phyloP scores from a whole-genome alignment of 2,797 vertebrate genomes.

The Channallabes apus region DNA sequence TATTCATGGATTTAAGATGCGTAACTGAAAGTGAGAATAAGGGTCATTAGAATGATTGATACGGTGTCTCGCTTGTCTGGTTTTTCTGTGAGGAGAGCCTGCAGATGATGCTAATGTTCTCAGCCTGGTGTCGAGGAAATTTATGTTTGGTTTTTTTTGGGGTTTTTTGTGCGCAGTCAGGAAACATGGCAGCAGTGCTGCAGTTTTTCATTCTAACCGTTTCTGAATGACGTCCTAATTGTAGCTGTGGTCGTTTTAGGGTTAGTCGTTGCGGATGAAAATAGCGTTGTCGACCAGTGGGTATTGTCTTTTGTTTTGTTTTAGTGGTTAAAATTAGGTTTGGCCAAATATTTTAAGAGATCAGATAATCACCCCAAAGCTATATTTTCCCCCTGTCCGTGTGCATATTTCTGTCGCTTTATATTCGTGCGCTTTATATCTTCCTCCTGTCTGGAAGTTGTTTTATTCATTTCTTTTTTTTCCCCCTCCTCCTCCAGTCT shows the following conservation, averaged over 20 bases:
- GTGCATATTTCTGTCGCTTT: neutral
- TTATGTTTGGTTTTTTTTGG: neutral
- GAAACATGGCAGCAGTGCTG: neutral
- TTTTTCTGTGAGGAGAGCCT: neutral
- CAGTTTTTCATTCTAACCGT: neutral
- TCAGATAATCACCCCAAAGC: neutral
- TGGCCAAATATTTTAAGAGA: slow-evolving; percentile 6
- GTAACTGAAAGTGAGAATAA: neutral
- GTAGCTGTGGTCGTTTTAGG: neutral
- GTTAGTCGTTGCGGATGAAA: neutral
- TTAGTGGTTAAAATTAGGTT: slow-evolving; percentile 18
- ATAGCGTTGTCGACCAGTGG: neutral
- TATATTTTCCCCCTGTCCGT: neutral
- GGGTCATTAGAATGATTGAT: neutral
- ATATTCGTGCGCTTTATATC: neutral
- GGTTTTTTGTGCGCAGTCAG: neutral
- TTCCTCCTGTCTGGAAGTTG: slow-evolving; percentile 1
- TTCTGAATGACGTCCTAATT: neutral
- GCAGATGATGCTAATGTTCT: neutral
- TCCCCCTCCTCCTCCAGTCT: neutral
- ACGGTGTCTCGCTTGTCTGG: neutral
- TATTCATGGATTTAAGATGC: neutral
- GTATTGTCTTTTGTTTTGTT: neutral
- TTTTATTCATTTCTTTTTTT: neutral
- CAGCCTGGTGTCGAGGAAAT: neutral